Conservation (phyloP, 2,113 vertebrate species). For the Pseudorhombus dupliciocellatus region DNA sequence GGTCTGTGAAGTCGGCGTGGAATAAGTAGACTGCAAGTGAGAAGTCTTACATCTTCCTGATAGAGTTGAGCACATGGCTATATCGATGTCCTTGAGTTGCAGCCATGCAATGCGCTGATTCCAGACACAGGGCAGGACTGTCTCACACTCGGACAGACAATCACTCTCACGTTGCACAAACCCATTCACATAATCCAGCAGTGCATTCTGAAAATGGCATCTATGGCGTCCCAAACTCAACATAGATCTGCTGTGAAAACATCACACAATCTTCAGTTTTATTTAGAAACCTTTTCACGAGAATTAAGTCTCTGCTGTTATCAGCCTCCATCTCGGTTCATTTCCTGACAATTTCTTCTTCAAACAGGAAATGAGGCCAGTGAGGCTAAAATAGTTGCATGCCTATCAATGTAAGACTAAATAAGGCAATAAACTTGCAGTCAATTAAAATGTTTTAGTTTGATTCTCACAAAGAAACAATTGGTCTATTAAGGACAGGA, state of each 20-base stretch:
- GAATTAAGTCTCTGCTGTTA: neutral
- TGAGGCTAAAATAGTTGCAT: neutral
- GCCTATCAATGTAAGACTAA: neutral
- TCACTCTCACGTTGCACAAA: constrained; percentile 41
- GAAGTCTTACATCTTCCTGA: constrained; percentile 50
- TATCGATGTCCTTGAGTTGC: constrained; percentile 52
- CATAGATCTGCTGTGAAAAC: neutral
- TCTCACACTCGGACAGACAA: constrained; percentile 39
- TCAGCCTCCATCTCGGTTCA: neutral
- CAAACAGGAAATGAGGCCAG: constrained; percentile 23
- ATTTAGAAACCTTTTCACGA: neutral
- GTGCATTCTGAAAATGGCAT: neutral
- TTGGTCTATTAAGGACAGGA: neutral
- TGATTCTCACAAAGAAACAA: neutral
- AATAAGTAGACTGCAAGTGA: constrained; percentile 61
- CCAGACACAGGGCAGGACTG: constrained; percentile 43
- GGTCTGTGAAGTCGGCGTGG: constrained; percentile 20
- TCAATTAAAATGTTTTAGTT: neutral
- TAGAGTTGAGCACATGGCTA: constrained; percentile 50
- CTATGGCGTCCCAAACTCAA: no score
- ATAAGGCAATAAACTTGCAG: neutral
- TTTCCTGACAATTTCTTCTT: constrained; percentile 14
- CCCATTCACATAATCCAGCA: constrained; percentile 25
- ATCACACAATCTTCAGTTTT: neutral
- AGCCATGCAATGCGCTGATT: constrained; percentile 61